These are phyloP conservation scores for Syrphus vitripennis DNA, from an alignment of 2,888 invertebrate species.

Conservation along the genomic window DNA sequence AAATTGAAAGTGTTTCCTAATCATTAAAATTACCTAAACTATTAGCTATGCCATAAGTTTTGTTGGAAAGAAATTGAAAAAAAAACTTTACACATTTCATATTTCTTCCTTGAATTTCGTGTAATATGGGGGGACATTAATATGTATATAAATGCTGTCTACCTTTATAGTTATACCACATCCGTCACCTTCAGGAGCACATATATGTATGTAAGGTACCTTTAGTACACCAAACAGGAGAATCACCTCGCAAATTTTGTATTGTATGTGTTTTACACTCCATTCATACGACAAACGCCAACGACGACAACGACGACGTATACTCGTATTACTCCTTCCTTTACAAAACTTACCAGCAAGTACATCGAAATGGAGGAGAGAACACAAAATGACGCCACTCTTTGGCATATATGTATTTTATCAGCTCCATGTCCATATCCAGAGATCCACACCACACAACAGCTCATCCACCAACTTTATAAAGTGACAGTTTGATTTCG, in stretches of 20 bases:
- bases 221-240: constrained; percentile 40
- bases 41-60: too few relatives aligned
- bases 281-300: constrained; percentile 28
- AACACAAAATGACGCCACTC: constrained; percentile 32
- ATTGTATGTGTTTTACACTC: constrained; percentile 20
- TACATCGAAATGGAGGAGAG: constrained; percentile 34
- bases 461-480: neutral
- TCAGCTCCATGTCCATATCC: neutral
- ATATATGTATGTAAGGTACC: too few relatives aligned
- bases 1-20: neutral
- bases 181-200: constrained; percentile 45
- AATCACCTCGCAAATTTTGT: constrained; percentile 40
- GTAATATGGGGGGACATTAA: neutral
- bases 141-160: neutral
- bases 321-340: neutral
- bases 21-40: neutral
- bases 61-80: too few relatives aligned
- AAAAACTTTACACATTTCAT: neutral
- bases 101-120: neutral
- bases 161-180: constrained; percentile 35
- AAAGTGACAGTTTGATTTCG: constrained; percentile 53
- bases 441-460: neutral
- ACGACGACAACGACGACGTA: neutral
- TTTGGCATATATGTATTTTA: neutral
- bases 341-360: neutral